Conservation (phyloP, 2,888 invertebrate genomes). For the Pyrrhosoma nymphula region DNA sequence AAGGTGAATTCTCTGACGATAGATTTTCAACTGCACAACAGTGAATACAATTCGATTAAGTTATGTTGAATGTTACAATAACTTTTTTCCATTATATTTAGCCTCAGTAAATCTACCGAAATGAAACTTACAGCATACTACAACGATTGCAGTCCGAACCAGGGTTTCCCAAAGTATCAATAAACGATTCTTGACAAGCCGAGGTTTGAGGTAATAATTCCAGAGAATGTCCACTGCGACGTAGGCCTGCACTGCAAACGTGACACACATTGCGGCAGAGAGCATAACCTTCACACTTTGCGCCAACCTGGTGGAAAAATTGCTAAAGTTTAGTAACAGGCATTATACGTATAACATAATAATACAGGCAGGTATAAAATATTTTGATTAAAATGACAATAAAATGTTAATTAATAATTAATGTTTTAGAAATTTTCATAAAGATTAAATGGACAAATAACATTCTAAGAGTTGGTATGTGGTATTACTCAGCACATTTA, state of each 20-base stretch:
- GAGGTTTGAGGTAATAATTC: slow-evolving; percentile 86
- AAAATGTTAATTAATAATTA: too few relatives aligned
- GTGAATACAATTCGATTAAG: too few relatives aligned
- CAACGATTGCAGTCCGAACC: slow-evolving; percentile 86
- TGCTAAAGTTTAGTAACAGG: not conserved
- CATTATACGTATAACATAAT: slow-evolving; percentile 68
- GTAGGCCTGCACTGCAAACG: slow-evolving; percentile 96
- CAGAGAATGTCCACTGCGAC: slow-evolving; percentile 96
- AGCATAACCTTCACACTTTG: slow-evolving; percentile 87
- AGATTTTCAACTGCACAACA: too few relatives aligned
- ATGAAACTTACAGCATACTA: slow-evolving; percentile 89
- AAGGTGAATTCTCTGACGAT: too few relatives aligned
- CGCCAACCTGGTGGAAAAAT: slow-evolving; percentile 81
- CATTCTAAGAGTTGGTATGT: too few relatives aligned
- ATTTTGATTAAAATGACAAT: too few relatives aligned
- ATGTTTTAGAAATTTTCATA: too few relatives aligned
- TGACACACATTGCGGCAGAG: slow-evolving; percentile 91
- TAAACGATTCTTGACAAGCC: slow-evolving; percentile 82
- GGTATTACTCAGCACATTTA: too few relatives aligned
- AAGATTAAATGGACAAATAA: too few relatives aligned
- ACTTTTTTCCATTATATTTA: too few relatives aligned
- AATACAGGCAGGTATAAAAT: not conserved
- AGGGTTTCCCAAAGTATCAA: slow-evolving; percentile 87
- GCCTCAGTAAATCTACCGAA: too few relatives aligned
- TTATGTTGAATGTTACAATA: too few relatives aligned